phyloP scores from a whole-genome alignment of 2,888 invertebrate species.

The Lasioglossum leucozonium region DNA sequence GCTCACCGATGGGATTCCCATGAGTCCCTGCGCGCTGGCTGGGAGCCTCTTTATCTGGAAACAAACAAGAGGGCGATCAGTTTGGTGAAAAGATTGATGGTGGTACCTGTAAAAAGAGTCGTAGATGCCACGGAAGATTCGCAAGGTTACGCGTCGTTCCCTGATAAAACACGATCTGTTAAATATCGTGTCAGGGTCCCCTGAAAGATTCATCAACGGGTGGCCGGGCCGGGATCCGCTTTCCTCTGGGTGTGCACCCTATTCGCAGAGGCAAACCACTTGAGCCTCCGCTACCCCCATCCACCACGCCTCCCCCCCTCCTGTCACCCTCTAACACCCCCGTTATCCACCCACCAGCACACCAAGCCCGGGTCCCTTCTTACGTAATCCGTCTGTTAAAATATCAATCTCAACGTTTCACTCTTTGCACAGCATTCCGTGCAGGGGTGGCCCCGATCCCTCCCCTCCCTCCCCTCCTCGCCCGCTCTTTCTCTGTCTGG shows the following conservation, averaged over 20 bases:
- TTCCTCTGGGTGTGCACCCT: slow-evolving; percentile 46
- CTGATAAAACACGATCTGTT: slow-evolving; percentile 38
- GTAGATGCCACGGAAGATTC: slow-evolving; percentile 13
- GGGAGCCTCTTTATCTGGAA: slow-evolving; percentile 10
- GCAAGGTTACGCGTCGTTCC: slow-evolving; percentile 49
- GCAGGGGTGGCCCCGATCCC: slow-evolving; percentile 71
- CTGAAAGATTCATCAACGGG: slow-evolving; percentile 57
- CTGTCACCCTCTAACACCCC: background rate
- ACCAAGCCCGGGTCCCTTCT: slow-evolving; percentile 68
- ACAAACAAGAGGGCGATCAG: slow-evolving; percentile 9
- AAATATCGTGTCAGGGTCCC: slow-evolving; percentile 61
- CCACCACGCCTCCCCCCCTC: background rate
- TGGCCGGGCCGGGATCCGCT: slow-evolving; percentile 54
- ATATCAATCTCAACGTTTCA: slow-evolving; percentile 83
- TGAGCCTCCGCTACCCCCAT: slow-evolving; percentile 14
- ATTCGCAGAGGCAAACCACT: slow-evolving; percentile 65
- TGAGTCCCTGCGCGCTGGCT: background rate
- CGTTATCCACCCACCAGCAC: slow-evolving; percentile 11
- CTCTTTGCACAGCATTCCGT: slow-evolving; percentile 81
- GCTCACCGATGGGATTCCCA: slow-evolving; percentile 13
- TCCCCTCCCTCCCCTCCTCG: slow-evolving; percentile 48
- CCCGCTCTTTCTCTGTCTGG: slow-evolving; percentile 80
- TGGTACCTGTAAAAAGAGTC: slow-evolving; percentile 3
- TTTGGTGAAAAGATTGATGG: background rate
- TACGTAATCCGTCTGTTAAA: slow-evolving; percentile 83